Conservation (phyloP, 2,113 vertebrate species). For the Phocoena phocoena region DNA sequence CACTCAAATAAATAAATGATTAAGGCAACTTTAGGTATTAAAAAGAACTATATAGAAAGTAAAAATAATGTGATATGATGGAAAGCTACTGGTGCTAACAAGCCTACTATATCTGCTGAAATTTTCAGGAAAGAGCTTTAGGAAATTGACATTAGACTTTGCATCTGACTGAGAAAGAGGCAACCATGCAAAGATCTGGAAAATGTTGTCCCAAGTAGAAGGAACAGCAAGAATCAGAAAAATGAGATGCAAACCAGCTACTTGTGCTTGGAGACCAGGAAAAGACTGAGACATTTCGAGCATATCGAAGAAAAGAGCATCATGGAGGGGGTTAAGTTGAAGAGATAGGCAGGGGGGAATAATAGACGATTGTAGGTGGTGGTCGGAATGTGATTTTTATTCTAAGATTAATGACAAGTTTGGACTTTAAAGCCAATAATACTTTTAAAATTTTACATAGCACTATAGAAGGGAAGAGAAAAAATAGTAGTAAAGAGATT, state of each 20-base stretch:
- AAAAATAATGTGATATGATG: background rate
- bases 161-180: background rate
- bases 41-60: background rate
- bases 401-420: background rate
- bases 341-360: background rate
- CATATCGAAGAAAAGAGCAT: background rate
- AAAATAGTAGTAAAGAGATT: background rate
- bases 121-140: background rate
- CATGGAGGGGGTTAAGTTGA: background rate
- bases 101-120: background rate
- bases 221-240: background rate
- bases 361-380: background rate
- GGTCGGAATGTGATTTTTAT: background rate
- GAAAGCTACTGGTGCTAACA: background rate
- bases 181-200: no score
- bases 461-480: background rate
- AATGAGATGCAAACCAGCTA: background rate
- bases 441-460: background rate
- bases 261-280: background rate
- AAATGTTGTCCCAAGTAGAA: background rate
- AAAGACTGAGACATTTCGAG: background rate
- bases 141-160: background rate
- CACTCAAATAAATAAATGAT: background rate
- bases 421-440: background rate
- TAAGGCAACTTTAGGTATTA: background rate